Percentiles rank a stretch among this genome's conserved stretches.
Evolutionary conservation across 1,140 invertebrate genomes (phyloP).

Genomic region (Mamestra configurata): DNA sequence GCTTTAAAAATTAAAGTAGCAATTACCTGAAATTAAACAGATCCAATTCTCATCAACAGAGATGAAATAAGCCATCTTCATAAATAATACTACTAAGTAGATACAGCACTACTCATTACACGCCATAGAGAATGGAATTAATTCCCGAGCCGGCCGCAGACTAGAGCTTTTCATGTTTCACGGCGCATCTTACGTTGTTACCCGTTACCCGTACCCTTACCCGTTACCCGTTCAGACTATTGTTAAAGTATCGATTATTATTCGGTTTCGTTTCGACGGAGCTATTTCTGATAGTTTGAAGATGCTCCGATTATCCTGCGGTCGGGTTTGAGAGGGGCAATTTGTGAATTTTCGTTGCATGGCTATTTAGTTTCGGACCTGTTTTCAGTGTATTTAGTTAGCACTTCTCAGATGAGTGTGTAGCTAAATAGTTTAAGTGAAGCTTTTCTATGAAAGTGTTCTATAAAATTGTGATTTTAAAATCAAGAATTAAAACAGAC

Average conservation of each 20-base stretch:
- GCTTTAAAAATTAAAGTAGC: too few relatives aligned
- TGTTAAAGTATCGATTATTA: constrained; percentile 59
- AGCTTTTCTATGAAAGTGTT: too few relatives aligned
- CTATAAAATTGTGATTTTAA: too few relatives aligned
- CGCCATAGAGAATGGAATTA: constrained; percentile 75
- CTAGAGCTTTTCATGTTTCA: constrained; percentile 64
- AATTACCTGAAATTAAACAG: too few relatives aligned
- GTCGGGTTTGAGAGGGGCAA: constrained; percentile 2
- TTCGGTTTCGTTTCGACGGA: constrained; percentile 37
- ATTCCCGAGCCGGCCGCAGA: constrained; percentile 75
- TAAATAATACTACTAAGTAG: neutral
- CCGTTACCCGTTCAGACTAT: constrained; percentile 48
- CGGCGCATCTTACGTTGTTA: constrained; percentile 56
- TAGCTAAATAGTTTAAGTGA: neutral
- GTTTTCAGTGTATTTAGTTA: neutral
- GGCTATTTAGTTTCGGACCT: neutral
- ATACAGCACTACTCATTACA: constrained; percentile 66
- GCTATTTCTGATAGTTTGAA: constrained; percentile 24
- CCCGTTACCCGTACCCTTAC: constrained; percentile 5
- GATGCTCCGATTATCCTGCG: constrained; percentile 22
- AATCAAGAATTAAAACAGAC: too few relatives aligned
- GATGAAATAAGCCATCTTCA: neutral
- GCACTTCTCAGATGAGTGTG: neutral
- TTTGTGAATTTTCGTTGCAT: constrained; percentile 11
- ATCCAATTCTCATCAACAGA: neutral